Evolutionary conservation across 2,888 invertebrate species (phyloP).

Genomic region (Xanthia togata): DNA sequence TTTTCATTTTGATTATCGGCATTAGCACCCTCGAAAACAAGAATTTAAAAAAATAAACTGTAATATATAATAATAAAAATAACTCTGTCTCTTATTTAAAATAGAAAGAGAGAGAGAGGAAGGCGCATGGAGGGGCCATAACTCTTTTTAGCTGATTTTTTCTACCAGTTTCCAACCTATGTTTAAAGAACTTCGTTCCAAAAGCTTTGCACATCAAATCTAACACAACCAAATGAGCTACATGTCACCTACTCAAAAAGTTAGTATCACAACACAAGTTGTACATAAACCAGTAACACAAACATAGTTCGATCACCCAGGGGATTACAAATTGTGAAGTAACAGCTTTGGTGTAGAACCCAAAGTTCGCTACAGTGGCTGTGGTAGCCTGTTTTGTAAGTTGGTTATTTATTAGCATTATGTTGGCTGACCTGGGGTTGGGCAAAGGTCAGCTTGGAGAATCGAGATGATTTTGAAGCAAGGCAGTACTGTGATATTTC

Average conservation of each 20-base stretch:
- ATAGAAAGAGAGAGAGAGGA: too few species aligned
- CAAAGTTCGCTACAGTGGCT: conserved; percentile 18
- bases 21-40: too few species aligned
- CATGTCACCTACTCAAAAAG: conserved; percentile 20
- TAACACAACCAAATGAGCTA: conserved; percentile 15
- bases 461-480: neutral
- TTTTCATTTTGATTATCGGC: too few species aligned
- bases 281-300: conserved; percentile 14
- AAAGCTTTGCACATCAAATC: neutral
- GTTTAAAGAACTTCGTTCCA: too few species aligned
- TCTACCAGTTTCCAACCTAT: too few species aligned
- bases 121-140: too few species aligned
- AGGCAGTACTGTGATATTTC: neutral
- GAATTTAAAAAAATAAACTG: too few species aligned
- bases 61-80: too few species aligned
- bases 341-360: conserved; percentile 2
- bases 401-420: conserved; percentile 12
- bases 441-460: neutral
- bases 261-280: conserved; percentile 38
- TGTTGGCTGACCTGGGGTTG: too few species aligned
- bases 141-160: too few species aligned
- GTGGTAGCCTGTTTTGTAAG: conserved; percentile 14
- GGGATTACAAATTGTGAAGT: conserved; percentile 47
- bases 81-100: too few species aligned
- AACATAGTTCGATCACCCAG: conserved; percentile 31